phyloP scores from a whole-genome alignment of 2,113 vertebrate species.

The Ellobius talpinus region DNA sequence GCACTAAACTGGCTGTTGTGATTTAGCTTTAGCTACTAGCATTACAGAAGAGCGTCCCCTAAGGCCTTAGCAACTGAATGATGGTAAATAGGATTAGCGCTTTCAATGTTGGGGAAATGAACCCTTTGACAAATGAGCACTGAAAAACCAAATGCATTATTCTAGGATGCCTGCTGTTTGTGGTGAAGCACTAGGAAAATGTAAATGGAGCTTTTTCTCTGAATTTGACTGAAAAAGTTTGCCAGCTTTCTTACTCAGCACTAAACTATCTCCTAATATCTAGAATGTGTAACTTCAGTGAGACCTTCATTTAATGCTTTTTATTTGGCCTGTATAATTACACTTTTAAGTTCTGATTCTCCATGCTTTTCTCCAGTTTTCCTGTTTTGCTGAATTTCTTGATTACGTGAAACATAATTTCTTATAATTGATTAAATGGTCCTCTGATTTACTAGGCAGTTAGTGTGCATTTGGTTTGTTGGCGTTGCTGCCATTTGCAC shows the following conservation, averaged over 20 bases:
- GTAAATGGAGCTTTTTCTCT: slow-evolving; percentile 30
- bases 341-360: neutral
- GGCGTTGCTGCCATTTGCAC: neutral
- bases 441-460: neutral
- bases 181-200: neutral
- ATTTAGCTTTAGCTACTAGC: neutral
- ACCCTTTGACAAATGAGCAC: neutral
- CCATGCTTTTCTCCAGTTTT: neutral
- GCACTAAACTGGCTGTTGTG: neutral
- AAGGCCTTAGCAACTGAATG: neutral
- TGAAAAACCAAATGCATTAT: slow-evolving; percentile 34
- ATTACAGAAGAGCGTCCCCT: neutral
- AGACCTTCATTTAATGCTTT: slow-evolving; percentile 16
- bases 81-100: neutral
- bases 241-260: slow-evolving; percentile 33
- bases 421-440: neutral
- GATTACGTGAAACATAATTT: neutral
- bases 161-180: slow-evolving; percentile 7
- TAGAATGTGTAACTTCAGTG: neutral
- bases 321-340: neutral
- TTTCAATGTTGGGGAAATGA: slow-evolving; percentile 15
- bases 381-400: neutral
- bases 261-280: neutral
- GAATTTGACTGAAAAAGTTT: slow-evolving; percentile 19
- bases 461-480: neutral